Percentiles rank a stretch among this genome's conserved stretches.
Conservation (phyloP, 2,113 vertebrate genomes). For the Kryptolebias marmoratus region DNA sequence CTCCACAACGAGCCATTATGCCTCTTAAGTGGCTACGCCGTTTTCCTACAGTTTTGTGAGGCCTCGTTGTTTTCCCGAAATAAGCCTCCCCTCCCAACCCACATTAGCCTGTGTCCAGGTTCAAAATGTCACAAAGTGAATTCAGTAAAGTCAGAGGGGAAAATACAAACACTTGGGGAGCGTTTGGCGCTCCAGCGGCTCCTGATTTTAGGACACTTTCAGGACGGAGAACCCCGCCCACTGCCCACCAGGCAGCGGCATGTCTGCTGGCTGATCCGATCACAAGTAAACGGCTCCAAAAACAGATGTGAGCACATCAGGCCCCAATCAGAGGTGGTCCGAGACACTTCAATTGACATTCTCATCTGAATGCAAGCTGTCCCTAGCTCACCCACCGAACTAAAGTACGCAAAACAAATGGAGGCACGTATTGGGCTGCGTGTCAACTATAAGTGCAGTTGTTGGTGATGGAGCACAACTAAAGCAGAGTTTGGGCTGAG, state of each 20-base stretch:
- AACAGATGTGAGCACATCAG: neutral
- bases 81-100: neutral
- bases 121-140: constrained; percentile 65
- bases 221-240: neutral
- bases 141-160: constrained; percentile 47
- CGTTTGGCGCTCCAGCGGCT: constrained; percentile 11
- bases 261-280: too few relatives aligned
- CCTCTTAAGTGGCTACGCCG: constrained; percentile 55
- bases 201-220: neutral
- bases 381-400: too few relatives aligned
- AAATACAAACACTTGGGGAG: constrained; percentile 14
- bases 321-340: neutral
- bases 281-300: too few relatives aligned
- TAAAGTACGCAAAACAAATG: too few relatives aligned
- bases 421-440: too few relatives aligned
- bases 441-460: too few relatives aligned
- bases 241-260: neutral
- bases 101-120: constrained; percentile 27
- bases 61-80: constrained; percentile 69
- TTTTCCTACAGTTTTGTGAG: constrained; percentile 66
- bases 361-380: neutral
- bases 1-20: constrained; percentile 79
- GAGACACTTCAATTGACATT: neutral
- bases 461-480: too few relatives aligned
- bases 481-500: too few relatives aligned